Base-by-base conservation (phyloP, 2,888 invertebrate species). In the Rhorus exstirpatorius region DNA sequence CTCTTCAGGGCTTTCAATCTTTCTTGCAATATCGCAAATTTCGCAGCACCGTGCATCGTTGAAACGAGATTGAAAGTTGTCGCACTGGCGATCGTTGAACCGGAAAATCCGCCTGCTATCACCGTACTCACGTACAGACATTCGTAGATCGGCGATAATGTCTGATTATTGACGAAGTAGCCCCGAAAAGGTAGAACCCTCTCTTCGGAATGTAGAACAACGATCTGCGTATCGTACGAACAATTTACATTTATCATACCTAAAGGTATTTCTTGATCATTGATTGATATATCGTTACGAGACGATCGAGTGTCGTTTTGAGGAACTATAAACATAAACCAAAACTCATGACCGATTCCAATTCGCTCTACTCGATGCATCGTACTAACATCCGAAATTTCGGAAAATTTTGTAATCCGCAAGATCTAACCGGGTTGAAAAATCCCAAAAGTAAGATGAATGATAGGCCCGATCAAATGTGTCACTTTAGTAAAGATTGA, bases 11-110 rank as follows among this genome's bases (percentile, higher is more conserved):
- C 19, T 65, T 88, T 81, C 12, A 91, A 79, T 46, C 83, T 85
- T 8, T 53, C 86, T 53, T 88, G 86, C 3, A 92, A 49, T 17
- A 91, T 55, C 3, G 85, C 79, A 35, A 92, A 92, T 81, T 89
- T 91, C 0, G 89, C 90, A 17, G 92, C 86, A 3, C 86, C 90
- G 67, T 92, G 92, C 51, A 88, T 90, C 21, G 88, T 86, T 8
- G 86, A 78, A 2, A 92, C 67, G 1, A 92, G 79, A 84, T 88
- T 90, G 53, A 92, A 88, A 53, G 85, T 85, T 2, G 91, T 90
- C 1, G 86, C 90, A 10, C 87, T 86, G 4, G 87, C 81, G 49
- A 92, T 90, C n/a, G 87, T 88, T 3, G 78, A 68, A 17, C 86
- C 85, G 1, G 74, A 85, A 10, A 87, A 83, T 0, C 67, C 67